phyloP scores from a whole-genome alignment of 2,113 vertebrate genomes.

The Lipophrys pholis region DNA sequence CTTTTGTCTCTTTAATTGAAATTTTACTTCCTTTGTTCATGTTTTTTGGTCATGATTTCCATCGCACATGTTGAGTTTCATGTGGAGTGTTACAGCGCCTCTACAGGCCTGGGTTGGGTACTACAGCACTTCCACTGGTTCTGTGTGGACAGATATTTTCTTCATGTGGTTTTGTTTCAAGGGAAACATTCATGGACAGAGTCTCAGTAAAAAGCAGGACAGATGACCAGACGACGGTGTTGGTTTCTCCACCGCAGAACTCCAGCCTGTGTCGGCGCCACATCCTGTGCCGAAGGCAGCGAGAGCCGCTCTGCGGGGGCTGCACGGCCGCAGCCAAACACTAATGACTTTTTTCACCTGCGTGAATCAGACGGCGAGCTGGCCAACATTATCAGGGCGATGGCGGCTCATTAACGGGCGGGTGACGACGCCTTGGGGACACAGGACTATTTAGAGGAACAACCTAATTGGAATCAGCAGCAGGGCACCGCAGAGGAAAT shows the following conservation, averaged over 20 bases:
- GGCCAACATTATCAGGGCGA: slow-evolving; percentile 49
- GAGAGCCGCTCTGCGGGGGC: slow-evolving; percentile 4
- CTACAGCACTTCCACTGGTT: no score
- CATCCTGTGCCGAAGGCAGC: slow-evolving; percentile 26
- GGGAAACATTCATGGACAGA: no score
- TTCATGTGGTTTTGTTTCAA: no score
- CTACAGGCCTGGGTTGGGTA: no score
- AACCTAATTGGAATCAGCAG: slow-evolving; percentile 78
- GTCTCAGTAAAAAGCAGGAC: no score
- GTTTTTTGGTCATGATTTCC: no score
- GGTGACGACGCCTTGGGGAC: slow-evolving; percentile 60
- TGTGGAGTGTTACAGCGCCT: no score
- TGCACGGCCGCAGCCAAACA: slow-evolving; percentile 43
- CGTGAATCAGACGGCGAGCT: slow-evolving; percentile 25
- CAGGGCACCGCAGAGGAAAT: slow-evolving; percentile 56
- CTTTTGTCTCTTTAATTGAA: no score
- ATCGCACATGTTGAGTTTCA: no score
- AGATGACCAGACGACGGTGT: no score
- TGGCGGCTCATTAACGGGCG: slow-evolving; percentile 71
- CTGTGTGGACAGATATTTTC: no score
- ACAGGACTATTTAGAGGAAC: slow-evolving; percentile 77
- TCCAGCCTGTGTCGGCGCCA: slow-evolving; percentile 2
- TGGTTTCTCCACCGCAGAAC: background rate
- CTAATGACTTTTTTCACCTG: slow-evolving; percentile 74
- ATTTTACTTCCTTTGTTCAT: no score